Conservation (phyloP, 2,113 vertebrate species). For the Mionectes macconnelli region DNA sequence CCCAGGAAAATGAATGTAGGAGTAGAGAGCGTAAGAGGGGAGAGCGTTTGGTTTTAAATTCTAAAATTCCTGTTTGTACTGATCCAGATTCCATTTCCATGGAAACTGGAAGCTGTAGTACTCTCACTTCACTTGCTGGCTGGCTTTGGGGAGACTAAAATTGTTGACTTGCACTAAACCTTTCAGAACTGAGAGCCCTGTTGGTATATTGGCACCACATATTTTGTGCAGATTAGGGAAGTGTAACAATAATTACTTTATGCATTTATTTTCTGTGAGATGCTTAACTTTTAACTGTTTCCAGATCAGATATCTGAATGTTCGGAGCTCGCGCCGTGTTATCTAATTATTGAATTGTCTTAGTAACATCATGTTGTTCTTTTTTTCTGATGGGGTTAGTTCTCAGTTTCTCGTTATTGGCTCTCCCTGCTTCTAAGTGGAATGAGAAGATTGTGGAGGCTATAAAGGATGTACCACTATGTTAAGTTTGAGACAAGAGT, state of each 20-base stretch:
- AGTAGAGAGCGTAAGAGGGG: neutral
- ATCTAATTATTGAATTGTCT: neutral
- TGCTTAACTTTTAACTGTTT: neutral
- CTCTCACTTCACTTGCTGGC: neutral
- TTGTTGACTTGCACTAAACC: neutral
- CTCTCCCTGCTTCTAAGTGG: neutral
- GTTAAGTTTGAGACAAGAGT: neutral
- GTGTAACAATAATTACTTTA: neutral
- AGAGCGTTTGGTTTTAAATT: neutral
- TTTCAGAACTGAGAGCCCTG: neutral
- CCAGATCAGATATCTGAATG: neutral
- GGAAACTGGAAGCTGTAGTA: slow-evolving; percentile 13
- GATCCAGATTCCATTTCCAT: slow-evolving; percentile 27
- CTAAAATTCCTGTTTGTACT: neutral
- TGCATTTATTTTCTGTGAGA: neutral
- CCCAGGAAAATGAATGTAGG: neutral
- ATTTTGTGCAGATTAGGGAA: neutral
- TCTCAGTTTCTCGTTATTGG: neutral
- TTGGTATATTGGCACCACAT: neutral
- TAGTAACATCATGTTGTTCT: neutral
- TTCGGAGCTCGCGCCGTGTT: neutral
- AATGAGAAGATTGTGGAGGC: neutral
- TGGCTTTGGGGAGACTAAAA: neutral
- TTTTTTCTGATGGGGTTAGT: neutral
- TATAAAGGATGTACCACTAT: accelerated